Evolutionary conservation across 1,140 invertebrate species (phyloP).

Genomic region (Caerostris darwini): DNA sequence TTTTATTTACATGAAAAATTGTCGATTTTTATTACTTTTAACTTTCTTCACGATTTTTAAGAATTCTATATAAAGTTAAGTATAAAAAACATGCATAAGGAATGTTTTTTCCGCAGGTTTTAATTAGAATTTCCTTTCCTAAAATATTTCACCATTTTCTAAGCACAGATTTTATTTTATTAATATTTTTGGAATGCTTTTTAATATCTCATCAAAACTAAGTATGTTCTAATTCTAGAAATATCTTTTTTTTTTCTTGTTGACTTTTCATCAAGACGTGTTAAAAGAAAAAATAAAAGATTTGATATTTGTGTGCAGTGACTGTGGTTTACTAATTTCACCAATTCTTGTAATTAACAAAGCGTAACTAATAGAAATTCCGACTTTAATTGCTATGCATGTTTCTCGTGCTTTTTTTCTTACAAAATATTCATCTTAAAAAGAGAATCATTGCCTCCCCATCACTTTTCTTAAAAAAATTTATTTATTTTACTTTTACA

Average conservation of each 20-base stretch:
- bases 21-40: too few species aligned
- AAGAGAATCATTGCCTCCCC: not conserved
- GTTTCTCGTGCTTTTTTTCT: not conserved
- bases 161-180: too few species aligned
- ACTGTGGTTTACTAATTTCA: not conserved
- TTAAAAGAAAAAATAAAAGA: not conserved
- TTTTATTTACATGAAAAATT: too few species aligned
- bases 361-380: conserved; percentile 19
- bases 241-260: too few species aligned
- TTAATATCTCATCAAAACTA: not conserved
- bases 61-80: too few species aligned
- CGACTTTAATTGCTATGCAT: not conserved
- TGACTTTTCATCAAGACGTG: not conserved
- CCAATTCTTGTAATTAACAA: not conserved
- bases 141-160: too few species aligned
- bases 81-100: too few species aligned
- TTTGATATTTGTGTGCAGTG: not conserved
- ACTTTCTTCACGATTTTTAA: too few species aligned
- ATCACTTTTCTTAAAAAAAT: too few species aligned
- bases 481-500: not conserved
- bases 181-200: not conserved
- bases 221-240: not conserved
- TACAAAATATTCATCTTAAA: not conserved
- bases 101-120: too few species aligned
- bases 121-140: too few species aligned